Conservation (phyloP, 2,113 vertebrate species). For the Elanus axillaris region DNA sequence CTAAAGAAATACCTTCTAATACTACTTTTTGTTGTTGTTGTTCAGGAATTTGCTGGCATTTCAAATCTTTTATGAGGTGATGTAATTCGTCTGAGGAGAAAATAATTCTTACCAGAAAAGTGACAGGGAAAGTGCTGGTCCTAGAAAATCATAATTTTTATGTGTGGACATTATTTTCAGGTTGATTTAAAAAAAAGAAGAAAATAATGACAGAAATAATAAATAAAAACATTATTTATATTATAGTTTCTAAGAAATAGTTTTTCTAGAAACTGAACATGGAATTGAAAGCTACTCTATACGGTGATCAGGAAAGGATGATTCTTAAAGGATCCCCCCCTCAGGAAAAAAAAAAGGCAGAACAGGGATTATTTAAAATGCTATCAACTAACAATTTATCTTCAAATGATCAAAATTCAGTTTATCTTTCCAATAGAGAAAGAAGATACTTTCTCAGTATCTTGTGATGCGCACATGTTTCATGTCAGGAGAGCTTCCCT, state of each 20-base stretch:
- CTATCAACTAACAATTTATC: neutral
- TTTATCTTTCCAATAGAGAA: neutral
- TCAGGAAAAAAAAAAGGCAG: neutral
- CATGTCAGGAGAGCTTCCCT: neutral
- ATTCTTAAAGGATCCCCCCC: neutral
- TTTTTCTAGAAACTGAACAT: neutral
- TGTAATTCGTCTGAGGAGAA: neutral
- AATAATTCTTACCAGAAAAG: neutral
- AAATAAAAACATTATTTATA: neutral
- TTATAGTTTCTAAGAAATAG: neutral
- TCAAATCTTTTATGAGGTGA: neutral
- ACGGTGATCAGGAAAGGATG: neutral
- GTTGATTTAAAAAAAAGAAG: neutral
- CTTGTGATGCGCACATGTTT: neutral
- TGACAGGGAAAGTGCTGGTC: neutral
- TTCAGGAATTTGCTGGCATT: neutral
- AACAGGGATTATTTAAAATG: neutral
- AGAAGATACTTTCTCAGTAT: accelerated
- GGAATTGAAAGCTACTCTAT: neutral
- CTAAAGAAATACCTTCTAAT: neutral
- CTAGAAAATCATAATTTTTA: neutral
- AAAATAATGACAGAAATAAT: neutral
- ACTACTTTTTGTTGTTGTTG: neutral
- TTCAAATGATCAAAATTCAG: neutral
- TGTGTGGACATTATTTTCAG: neutral